Evolutionary conservation across 2,888 invertebrate species (phyloP).

Genomic region (Athalia rosae): DNA sequence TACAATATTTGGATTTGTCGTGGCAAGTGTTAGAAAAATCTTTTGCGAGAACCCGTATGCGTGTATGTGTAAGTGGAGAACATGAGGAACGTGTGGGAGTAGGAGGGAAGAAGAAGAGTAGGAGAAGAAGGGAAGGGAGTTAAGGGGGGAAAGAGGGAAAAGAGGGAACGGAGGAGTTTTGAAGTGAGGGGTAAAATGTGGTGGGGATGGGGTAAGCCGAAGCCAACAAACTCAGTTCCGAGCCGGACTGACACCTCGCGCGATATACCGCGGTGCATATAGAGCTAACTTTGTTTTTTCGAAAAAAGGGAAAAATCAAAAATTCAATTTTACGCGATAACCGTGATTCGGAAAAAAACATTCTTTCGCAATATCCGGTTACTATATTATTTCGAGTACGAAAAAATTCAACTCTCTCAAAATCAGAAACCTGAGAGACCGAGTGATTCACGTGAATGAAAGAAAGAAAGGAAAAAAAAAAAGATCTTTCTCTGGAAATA

Average conservation of each 20-base stretch:
- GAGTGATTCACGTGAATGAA: neutral
- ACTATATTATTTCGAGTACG: too few species aligned
- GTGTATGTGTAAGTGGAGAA: neutral
- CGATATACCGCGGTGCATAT: constrained; percentile 53
- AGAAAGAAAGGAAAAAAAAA: constrained; percentile 1
- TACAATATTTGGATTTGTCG: too few species aligned
- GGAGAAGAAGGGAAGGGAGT: constrained; percentile 37
- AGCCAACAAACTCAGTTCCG: constrained; percentile 72
- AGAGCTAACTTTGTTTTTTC: constrained; percentile 18
- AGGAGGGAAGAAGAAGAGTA: constrained; percentile 3
- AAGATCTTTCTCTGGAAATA: too few species aligned
- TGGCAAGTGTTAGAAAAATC: neutral
- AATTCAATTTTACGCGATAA: neutral
- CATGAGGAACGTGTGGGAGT: constrained; percentile 48
- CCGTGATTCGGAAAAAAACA: constrained; percentile 4
- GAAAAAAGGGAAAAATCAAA: constrained; percentile 29
- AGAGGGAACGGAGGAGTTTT: constrained; percentile 23
- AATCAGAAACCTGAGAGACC: too few species aligned
- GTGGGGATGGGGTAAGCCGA: constrained; percentile 63
- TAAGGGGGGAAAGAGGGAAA: constrained; percentile 23
- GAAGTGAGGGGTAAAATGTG: constrained; percentile 51
- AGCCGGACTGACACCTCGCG: constrained; percentile 65
- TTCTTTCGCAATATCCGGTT: too few species aligned
- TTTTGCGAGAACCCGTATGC: constrained; percentile 38
- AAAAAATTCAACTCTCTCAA: too few species aligned